Base-by-base conservation (phyloP, 1,140 invertebrate species). In the Solenopsis fugax region DNA sequence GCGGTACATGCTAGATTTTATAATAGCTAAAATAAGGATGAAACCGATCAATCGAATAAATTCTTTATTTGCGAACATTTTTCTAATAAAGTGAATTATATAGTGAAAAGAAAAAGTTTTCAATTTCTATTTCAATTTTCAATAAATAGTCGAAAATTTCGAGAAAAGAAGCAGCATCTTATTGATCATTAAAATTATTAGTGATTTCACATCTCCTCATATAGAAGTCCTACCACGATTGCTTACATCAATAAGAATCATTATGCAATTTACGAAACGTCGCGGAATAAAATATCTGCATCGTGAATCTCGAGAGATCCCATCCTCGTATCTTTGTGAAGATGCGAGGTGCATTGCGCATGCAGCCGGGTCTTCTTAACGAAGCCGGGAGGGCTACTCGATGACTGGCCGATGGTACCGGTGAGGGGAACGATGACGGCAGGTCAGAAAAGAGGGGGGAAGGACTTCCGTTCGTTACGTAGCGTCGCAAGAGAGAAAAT, bases 401-500 rank as follows among this genome's bases (percentile, higher is more conserved):
- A 91, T 91, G 90, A 91, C 89, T 87, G 82, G 77, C 60, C 87
- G 89, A 88, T 90, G 86, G 58, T 21, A 77, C 16, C 10, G 45
- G 56, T 21, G 54, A 78, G 84, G 71, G 85, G 84, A 69, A 90
- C 85, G 88, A 90, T 90, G 89, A 90, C 87, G 88, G 54, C 86
- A 75, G 65, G 54, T 73, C 64, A 48, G 69, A 50, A 54, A 65
- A 69, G 76, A 81, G 72, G 65, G 64, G 52, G 85, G 34, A 75
- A 75, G 85, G 48, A 88, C 37, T 90, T 86, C 75, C 73, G 72
- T 41, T 60, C 75, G 87, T 90, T 90, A 90, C 82, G 86, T 37
- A 60, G 80, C 69, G 75, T 77, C 60, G 89, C 81, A 78, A 80
- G 69, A 85, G 92, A 93, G 93, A 93, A 93, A 95, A 94, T 93